Evolutionary conservation across 2,888 invertebrate species (phyloP).

Genomic region (Agonopterix arenella): DNA sequence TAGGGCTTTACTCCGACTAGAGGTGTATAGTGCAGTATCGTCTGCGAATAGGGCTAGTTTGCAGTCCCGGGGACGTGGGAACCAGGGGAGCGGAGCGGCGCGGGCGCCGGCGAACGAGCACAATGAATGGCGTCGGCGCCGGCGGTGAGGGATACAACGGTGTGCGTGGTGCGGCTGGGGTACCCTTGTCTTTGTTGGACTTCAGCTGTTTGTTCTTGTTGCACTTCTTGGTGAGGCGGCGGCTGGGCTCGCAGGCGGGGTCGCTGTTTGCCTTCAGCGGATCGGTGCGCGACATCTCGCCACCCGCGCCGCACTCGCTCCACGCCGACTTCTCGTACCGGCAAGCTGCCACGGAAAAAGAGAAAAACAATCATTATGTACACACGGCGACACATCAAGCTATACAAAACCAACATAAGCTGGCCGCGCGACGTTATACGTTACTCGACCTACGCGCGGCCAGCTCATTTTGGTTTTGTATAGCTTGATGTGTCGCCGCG

Average conservation of each 20-base stretch:
- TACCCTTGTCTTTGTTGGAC: conserved; percentile 79
- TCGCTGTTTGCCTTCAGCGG: conserved; percentile 89
- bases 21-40: too few relatives aligned
- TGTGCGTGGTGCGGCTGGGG: conserved; percentile 8
- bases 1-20: too few relatives aligned
- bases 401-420: too few relatives aligned
- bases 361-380: too few relatives aligned
- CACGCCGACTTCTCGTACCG: conserved; percentile 93
- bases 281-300: conserved; percentile 89
- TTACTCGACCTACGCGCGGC: too few relatives aligned
- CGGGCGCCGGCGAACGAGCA: not conserved
- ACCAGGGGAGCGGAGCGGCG: not conserved
- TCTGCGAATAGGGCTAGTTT: too few relatives aligned
- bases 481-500: too few relatives aligned
- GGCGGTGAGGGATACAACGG: not conserved
- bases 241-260: conserved; percentile 87
- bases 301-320: conserved; percentile 88
- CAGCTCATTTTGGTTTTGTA: too few relatives aligned
- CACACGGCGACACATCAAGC: too few relatives aligned
- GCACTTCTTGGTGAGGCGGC: conserved; percentile 91
- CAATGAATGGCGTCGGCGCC: not conserved
- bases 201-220: conserved; percentile 83
- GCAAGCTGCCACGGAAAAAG: conserved; percentile 77
- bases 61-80: too few relatives aligned
- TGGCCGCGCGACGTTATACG: too few relatives aligned